These are phyloP conservation scores for Molossus molossus DNA, from an alignment of 2,797 vertebrate genomes.

Conservation along the genomic window DNA sequence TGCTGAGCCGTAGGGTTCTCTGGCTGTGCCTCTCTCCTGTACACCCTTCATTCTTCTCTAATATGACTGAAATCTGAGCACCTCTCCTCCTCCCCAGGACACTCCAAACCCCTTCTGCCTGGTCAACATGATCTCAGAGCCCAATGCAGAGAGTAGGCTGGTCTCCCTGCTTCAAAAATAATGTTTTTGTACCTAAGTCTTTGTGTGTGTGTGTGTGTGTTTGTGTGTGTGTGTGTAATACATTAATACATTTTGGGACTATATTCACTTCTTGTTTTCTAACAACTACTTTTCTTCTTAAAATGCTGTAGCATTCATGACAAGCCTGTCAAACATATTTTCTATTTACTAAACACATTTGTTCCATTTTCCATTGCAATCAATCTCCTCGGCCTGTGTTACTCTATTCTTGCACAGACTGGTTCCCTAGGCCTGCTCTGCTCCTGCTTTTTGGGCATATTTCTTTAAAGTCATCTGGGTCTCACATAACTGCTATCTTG, in stretches of 20 bases:
- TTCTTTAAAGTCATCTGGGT: slow-evolving; percentile 35
- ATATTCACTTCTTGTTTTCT: slow-evolving; percentile 46
- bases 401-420: not conserved
- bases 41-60: no score
- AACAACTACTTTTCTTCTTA: not conserved
- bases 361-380: slow-evolving; percentile 37
- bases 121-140: not conserved
- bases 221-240: no score
- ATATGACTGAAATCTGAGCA: no score
- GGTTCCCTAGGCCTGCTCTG: not conserved
- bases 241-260: slow-evolving; percentile 55
- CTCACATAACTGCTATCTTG: not conserved
- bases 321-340: slow-evolving; percentile 66
- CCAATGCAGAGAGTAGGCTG: not conserved
- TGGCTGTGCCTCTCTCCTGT: no score
- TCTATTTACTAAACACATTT: slow-evolving; percentile 8
- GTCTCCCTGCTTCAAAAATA: not conserved
- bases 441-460: not conserved
- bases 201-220: not conserved
- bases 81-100: not conserved
- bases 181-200: slow-evolving; percentile 58
- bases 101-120: not conserved
- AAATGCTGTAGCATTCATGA: slow-evolving; percentile 66
- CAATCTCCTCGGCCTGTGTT: not conserved
- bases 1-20: no score